Base-by-base conservation (phyloP, 1,140 invertebrate species). In the Ceratina japonica region DNA sequence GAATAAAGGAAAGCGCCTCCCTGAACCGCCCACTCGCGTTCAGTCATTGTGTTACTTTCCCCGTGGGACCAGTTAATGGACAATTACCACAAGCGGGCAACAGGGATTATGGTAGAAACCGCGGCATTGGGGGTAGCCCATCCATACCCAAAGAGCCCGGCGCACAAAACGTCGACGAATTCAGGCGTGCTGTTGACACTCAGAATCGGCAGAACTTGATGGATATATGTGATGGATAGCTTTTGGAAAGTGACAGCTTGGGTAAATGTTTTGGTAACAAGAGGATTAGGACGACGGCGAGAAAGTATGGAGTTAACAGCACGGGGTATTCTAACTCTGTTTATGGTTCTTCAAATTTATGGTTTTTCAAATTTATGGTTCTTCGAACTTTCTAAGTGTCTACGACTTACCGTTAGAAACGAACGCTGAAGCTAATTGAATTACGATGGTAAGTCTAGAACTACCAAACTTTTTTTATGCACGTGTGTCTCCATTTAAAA, bases 161-260 rank as follows among this genome's bases (percentile, higher is more conserved):
- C 2, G 15, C 2, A 15, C n/a, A 63, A 49, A 79, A 78, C 75
- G 75, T 16, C 24, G 20, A 79, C 24, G 20, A 79, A 74, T 83
- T 69, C 83, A 84, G 85, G 83, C 76, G 83, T 72, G 71, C n/a
- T 87, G 87, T 88, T 88, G 81, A 72, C 61, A 81, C 77, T 85
- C 68, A 10, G 61, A 84, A 85, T 87, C 87, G 79, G 83, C 87
- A 80, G 87, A 87, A 87, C 83, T 87, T 82, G 20, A 12, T 1
- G 56, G 65, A 65, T 87, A n/a, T n/a, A n/a, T n/a, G n/a, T n/a
- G n/a, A n/a, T n/a, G n/a, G n/a, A n/a, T n/a, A n/a, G n/a, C n/a
- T n/a, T n/a, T n/a, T n/a, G n/a, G n/a, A 22, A 18, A 2, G 49
- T 2, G 7, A 10, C 37, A 13, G 3, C 7, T 8, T 15, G 31